Evolutionary conservation across 2,113 vertebrate species (phyloP).

Genomic region (Carassius gibelio): DNA sequence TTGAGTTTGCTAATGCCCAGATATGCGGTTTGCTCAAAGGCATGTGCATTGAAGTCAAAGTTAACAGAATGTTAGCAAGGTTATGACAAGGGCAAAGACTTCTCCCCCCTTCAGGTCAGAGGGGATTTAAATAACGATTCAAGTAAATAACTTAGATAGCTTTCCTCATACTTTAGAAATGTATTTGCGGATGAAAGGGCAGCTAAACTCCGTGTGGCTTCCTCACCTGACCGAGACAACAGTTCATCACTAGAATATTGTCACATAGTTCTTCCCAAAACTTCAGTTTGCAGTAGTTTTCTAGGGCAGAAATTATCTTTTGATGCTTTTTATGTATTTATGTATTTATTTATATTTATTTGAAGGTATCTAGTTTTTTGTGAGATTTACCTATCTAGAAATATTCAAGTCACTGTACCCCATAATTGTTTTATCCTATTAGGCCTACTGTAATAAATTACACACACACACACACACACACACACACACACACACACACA

Average conservation of each 20-base stretch:
- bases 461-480: too few relatives aligned
- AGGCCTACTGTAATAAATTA: too few relatives aligned
- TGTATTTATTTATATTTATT: background rate
- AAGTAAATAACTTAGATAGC: slow-evolving; percentile 9
- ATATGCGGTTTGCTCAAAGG: slow-evolving; percentile 5
- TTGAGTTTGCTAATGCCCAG: slow-evolving; percentile 6
- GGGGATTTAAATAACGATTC: slow-evolving; percentile 9
- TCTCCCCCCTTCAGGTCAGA: background rate
- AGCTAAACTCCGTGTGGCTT: slow-evolving; percentile 2
- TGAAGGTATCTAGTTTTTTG: too few relatives aligned
- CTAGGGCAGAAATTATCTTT: background rate
- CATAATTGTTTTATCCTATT: too few relatives aligned
- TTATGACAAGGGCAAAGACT: background rate
- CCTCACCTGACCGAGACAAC: slow-evolving; percentile 8
- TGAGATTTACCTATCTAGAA: too few relatives aligned
- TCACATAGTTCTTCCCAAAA: background rate
- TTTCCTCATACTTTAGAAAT: background rate
- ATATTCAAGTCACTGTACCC: background rate
- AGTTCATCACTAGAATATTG: background rate
- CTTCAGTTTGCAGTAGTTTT: background rate
- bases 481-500: too few relatives aligned
- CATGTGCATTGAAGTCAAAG: background rate
- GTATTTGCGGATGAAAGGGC: slow-evolving; percentile 3
- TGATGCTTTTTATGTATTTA: background rate
- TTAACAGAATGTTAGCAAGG: background rate